Conservation (phyloP, 2,113 vertebrate genomes). For the Eurypyga helias region DNA sequence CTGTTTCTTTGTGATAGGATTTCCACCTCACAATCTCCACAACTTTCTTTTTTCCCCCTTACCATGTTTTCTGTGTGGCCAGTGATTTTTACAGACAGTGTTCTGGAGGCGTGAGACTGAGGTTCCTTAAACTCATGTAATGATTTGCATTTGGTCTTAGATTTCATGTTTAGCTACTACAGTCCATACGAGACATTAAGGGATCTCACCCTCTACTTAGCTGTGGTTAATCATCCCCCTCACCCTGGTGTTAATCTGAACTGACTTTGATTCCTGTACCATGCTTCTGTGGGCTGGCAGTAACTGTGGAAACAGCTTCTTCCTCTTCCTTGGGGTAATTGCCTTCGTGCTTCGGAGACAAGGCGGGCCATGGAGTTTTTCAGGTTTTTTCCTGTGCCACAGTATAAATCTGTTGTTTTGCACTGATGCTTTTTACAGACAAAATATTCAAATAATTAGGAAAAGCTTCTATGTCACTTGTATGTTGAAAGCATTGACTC, state of each 20-base stretch:
- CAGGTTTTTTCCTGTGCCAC: background rate
- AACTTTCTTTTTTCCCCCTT: background rate
- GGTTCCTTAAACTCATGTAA: background rate
- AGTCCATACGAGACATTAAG: background rate
- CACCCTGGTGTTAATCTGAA: background rate
- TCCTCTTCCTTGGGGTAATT: background rate
- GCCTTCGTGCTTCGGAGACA: background rate
- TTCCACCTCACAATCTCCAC: background rate
- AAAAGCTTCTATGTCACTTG: background rate
- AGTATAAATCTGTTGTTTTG: background rate
- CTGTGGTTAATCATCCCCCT: background rate
- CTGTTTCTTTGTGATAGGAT: slow-evolving; percentile 9
- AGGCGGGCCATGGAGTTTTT: background rate
- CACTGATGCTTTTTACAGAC: background rate
- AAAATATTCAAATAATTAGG: background rate
- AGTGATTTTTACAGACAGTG: background rate
- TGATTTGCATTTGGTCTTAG: background rate
- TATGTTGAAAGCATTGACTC: background rate
- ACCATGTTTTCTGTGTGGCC: background rate
- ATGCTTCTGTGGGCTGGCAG: background rate
- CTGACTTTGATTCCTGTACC: background rate
- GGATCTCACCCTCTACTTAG: background rate
- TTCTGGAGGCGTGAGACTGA: background rate
- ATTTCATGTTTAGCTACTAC: background rate
- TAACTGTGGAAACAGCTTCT: background rate